Evolutionary conservation across 2,797 vertebrate genomes (phyloP).

Genomic region (Petrocephalus sullivani): DNA sequence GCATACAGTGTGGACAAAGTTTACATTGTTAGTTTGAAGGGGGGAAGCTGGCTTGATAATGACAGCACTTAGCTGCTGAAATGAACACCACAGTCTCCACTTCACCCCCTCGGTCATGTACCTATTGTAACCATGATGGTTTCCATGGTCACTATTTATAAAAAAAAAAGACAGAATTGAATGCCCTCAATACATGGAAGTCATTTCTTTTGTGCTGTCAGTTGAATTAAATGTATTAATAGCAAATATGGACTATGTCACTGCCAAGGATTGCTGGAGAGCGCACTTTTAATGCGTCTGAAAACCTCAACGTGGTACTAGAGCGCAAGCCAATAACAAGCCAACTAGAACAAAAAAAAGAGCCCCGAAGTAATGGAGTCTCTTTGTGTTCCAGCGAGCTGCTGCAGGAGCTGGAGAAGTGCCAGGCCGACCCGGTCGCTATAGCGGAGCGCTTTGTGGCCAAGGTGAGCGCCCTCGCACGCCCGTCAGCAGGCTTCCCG

Average conservation of each 20-base stretch:
- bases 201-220: constrained; percentile 41
- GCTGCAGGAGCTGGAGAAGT: constrained; percentile 89
- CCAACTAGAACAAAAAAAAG: background rate
- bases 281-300: background rate
- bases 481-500: background rate
- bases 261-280: constrained; percentile 3
- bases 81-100: background rate
- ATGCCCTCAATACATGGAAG: constrained; percentile 54
- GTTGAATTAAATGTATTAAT: constrained; percentile 11
- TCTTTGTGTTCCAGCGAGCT: constrained; percentile 71
- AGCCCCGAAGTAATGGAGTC: background rate
- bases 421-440: constrained; percentile 88
- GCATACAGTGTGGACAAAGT: background rate
- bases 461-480: constrained; percentile 71
- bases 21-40: background rate
- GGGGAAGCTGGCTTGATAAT: background rate
- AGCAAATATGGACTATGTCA: background rate
- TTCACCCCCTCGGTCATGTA: background rate
- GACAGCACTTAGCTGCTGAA: background rate
- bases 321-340: background rate
- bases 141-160: constrained; percentile 7
- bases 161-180: background rate
- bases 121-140: constrained; percentile 30
- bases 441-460: constrained; percentile 97
- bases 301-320: background rate